Conservation (phyloP, 2,113 vertebrate genomes). For the Diadophis punctatus region DNA sequence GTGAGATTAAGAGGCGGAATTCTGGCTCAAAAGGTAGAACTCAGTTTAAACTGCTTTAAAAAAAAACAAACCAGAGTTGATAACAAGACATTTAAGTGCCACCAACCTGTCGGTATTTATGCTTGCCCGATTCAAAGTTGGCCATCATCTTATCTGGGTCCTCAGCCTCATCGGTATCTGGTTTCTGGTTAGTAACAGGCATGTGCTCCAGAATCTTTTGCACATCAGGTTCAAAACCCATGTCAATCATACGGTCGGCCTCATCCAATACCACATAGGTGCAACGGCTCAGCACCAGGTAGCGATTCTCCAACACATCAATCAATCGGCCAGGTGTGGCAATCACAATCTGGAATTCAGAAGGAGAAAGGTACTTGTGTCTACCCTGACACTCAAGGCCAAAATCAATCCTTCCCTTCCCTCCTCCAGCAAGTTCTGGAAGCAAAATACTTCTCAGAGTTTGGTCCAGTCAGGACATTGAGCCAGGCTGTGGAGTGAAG, state of each 20-base stretch:
- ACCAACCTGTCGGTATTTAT: conserved; percentile 94
- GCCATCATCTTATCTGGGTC: conserved; percentile 95
- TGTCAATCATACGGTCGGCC: conserved; percentile 97
- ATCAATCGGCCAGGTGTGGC: conserved; percentile 94
- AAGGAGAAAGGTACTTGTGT: not conserved
- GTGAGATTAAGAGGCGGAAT: not conserved
- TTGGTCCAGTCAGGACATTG: not conserved
- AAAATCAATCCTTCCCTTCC: not conserved
- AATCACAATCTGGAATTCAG: conserved; percentile 83
- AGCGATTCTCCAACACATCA: conserved; percentile 94
- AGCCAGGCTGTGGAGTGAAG: not conserved
- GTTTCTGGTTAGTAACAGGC: conserved; percentile 97
- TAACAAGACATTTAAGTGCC: not conserved
- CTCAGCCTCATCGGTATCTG: conserved; percentile 93
- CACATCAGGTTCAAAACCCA: conserved; percentile 97
- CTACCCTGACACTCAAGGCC: not conserved
- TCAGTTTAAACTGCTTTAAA: not conserved
- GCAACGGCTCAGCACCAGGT: conserved; percentile 93
- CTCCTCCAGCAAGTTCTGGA: fast-evolving
- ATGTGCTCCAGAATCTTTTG: conserved; percentile 98
- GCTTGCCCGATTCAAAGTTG: conserved; percentile 95
- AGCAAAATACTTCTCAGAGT: not conserved
- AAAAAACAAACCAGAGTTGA: not conserved
- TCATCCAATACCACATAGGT: conserved; percentile 97
- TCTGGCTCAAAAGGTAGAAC: not conserved